Evolutionary conservation across 1,140 invertebrate species (phyloP), one percentile per base, ranked within the genome.

Genomic region (Drosophila nasuta): DNA sequence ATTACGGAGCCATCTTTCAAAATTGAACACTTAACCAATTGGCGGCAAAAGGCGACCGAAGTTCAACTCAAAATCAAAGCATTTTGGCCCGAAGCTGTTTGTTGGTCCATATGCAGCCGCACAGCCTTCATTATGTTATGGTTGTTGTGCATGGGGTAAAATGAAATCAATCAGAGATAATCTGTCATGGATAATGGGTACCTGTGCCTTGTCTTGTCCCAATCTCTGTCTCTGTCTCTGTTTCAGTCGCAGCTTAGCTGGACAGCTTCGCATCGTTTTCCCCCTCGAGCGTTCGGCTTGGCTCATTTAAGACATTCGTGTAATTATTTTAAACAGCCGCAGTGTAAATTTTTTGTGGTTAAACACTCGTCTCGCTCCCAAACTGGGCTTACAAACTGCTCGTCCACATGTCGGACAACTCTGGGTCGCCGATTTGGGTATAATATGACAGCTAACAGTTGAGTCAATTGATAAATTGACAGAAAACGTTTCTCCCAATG

Each of bases 361-460:
- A 91, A 91, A 91, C 70, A 89, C 82, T 80, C 83, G 69, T 66
- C 83, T 74, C 69, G 46, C 54, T 59, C 35, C 45, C 63, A 73
- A 58, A 59, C 41, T 51, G 57, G 57, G 38, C 57, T 60, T 54
- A 51, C 20, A 41, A 51, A 15, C 45, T 69, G 64, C 52, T 43
- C 52, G 20, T 74, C 38, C 57, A 62, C 45, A 73, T 54, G 20
- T 70, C 66, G 70, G 69, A 49, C 20, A 25, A 25, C 57, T 68
- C 57, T 56, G 71, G 65, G 65, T 60, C 56, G 73, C 80, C 82
- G 78, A 81, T 73, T 91, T 80, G 82, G 81, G 77, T 86, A 74
- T 91, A 92, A 92, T 92, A 91, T 91, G 91, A 92, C 91, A 91
- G 91, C 75, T 79, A 87, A 90, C 85, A 91, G 75, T 91, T 91